These are phyloP conservation scores for Periophthalmodon schlosseri DNA, from an alignment of 2,113 vertebrate species.

Conservation along the genomic window DNA sequence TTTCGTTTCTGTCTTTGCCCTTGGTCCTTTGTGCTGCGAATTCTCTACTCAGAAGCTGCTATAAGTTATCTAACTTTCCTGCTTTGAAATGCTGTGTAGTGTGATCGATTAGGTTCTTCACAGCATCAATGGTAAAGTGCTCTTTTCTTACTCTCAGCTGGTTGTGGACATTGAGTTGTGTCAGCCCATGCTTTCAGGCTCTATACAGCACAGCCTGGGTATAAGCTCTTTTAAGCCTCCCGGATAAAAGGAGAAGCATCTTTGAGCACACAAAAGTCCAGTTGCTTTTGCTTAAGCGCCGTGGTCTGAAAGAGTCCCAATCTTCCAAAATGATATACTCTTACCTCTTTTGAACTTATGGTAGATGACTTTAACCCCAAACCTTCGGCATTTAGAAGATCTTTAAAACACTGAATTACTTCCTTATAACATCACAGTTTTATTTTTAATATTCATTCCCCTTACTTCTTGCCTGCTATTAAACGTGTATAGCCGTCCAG, in stretches of 20 bases:
- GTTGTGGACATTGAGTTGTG: background rate
- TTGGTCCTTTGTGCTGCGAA: background rate
- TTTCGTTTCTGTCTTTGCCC: background rate
- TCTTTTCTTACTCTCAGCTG: background rate
- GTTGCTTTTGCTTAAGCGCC: background rate
- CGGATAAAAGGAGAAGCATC: background rate
- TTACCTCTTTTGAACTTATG: background rate
- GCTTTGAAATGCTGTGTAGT: background rate
- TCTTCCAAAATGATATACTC: background rate
- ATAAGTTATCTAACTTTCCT: background rate
- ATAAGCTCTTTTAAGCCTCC: constrained; percentile 9
- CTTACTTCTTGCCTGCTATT: background rate
- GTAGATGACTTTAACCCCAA: background rate
- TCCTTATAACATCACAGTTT: background rate
- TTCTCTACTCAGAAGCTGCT: background rate
- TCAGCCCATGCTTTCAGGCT: background rate
- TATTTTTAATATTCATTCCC: background rate
- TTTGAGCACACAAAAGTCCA: constrained; percentile 2
- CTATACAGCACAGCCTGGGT: background rate
- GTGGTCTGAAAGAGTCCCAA: background rate
- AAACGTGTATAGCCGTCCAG: background rate
- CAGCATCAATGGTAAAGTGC: background rate
- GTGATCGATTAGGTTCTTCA: background rate
- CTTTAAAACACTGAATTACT: background rate
- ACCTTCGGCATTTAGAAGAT: background rate